A percentile compares a stretch with the other conserved stretches of the same genome.
Evolutionary conservation across 2,113 vertebrate species (phyloP).

Genomic region (Etheostoma spectabile): DNA sequence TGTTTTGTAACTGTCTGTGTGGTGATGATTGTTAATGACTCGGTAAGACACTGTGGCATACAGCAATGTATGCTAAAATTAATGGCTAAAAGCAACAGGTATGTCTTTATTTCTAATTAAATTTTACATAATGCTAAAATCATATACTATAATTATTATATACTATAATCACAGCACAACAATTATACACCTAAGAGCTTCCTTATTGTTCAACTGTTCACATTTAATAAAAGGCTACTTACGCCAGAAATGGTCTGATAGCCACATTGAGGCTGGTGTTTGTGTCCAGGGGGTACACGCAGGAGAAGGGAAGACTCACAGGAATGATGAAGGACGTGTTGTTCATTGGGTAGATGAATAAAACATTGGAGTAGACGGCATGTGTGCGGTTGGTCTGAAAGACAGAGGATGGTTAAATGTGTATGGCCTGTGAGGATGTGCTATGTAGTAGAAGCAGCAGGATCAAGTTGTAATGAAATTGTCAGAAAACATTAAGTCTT

Average conservation of each 20-base stretch:
- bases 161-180: neutral
- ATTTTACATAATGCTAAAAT: neutral
- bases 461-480: neutral
- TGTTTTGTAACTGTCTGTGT: too few species aligned
- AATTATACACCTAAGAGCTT: neutral
- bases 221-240: slow-evolving; percentile 23
- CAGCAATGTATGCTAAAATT: too few species aligned
- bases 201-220: neutral
- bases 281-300: slow-evolving; percentile 68
- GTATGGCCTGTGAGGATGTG: neutral
- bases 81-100: neutral
- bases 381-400: slow-evolving; percentile 77
- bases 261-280: slow-evolving; percentile 48
- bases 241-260: slow-evolving; percentile 61
- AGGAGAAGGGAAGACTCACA: slow-evolving; percentile 69
- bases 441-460: neutral
- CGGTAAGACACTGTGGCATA: too few species aligned
- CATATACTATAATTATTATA: neutral
- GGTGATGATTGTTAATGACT: too few species aligned
- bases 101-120: too few species aligned
- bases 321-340: slow-evolving; percentile 41
- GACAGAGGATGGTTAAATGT: slow-evolving; percentile 1
- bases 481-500: neutral
- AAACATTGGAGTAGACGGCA: slow-evolving; percentile 71
- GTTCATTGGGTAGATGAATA: slow-evolving; percentile 65